Evolutionary conservation across 2,113 vertebrate genomes (phyloP).

Genomic region (Dasypus novemcinctus): DNA sequence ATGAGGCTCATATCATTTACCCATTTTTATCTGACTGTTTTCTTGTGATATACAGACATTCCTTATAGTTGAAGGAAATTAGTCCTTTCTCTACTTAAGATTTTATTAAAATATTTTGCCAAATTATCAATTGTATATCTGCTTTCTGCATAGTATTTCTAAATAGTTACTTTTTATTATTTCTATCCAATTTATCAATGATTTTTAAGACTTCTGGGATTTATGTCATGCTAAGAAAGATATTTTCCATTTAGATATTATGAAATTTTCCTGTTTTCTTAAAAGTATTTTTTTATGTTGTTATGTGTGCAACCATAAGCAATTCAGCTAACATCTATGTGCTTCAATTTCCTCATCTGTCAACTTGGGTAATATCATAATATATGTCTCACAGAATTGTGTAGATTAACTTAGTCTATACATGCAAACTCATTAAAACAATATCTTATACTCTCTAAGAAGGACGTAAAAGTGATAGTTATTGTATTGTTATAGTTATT

Average conservation of each 20-base stretch:
- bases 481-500: neutral
- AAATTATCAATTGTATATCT: neutral
- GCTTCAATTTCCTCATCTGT: too few species aligned
- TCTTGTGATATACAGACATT: neutral
- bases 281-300: neutral
- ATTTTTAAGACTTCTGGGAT: neutral
- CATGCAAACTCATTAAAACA: neutral
- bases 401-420: neutral
- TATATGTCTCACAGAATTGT: neutral
- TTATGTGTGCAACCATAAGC: neutral
- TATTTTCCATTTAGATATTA: neutral
- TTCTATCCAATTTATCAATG: neutral
- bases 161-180: neutral
- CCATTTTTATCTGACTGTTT: neutral
- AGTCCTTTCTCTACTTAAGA: neutral
- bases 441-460: neutral
- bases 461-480: neutral
- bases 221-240: neutral
- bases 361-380: neutral
- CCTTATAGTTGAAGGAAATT: neutral
- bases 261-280: neutral
- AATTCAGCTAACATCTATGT: neutral
- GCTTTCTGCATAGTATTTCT: neutral
- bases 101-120: neutral
- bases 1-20: neutral